Evolutionary conservation across 2,888 invertebrate genomes (phyloP), one percentile per base, ranked within the genome.

Genomic region (Metalampra italica): DNA sequence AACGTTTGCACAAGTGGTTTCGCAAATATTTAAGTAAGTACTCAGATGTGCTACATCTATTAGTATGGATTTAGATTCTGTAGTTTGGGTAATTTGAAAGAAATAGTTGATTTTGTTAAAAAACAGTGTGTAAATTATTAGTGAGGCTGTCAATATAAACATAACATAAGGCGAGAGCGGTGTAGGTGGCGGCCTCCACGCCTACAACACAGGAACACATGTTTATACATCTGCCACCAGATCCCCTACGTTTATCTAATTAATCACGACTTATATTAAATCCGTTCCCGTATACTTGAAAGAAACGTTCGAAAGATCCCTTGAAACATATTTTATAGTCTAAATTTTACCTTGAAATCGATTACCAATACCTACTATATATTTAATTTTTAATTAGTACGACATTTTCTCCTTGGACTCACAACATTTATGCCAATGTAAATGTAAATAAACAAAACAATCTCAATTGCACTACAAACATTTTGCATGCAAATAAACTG

Each of bases 201-300:
- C 81, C 82, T 75, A 80, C 80, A 57, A 48, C 57, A 62, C 71
- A 71, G 75, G 75, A 79, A 82, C 84, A 86, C 71, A 81, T 87
- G 85, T 82, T 83, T 79, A 78, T 78, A 77, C 69, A 66, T 76
- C 64, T 68, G 64, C 68, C 60, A 72, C 63, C 67, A 67, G 69
- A 75, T 68, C 62, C 69, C 68, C 60, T 64, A 60, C 53, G 68
- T 68, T 71, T 66, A 68, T 70, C 62, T 66, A 61, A 58, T 56
- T 53, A 49, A 59, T 56, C 55, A 54, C 49, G 52, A 58, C 51
- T 60, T 45, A 55, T 53, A 36, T 38, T 47, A 43, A 39, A 45
- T 42, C 42, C 42, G 32, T 51, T 45, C 34, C 42, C 38, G 32
- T 51, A 42, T 38, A 36, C 43, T 42, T 15, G 14, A 4, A 32